Base-by-base conservation (phyloP, 30 jellyfish, hydroid and myxozoan genomes). In the Hydractinia symbiolongicarpus region DNA sequence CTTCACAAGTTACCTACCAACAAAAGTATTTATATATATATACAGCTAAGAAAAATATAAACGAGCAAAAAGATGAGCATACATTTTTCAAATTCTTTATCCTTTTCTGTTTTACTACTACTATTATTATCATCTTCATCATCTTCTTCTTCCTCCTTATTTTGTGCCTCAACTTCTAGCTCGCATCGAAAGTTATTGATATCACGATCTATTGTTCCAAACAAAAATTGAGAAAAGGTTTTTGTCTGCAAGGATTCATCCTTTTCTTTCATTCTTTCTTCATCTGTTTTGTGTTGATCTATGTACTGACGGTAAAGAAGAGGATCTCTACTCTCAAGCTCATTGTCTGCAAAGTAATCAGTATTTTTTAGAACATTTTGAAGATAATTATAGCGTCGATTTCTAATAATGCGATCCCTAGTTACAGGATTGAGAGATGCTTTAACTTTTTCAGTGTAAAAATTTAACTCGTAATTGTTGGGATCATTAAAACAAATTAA, bases 281-380 rank as follows among this genome's bases (percentile, higher is more conserved):
- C 76, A 13, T 76, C 21, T 20, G 84, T 10, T 44, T 40, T 76
- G 49, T 76, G 5, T 54, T 76, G 84, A 13, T 57, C 84, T 30
- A 76, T 54, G 21, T 40, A 76, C 55, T 76, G 73, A n/a, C 20
- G n/a, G 50, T 40, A 76, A n/a, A 76, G 49, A 51, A 76, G 84
- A 1, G 84, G 84, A 77, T 57, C 60, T n/a, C 76, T 53, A 30
- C 81, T 51, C 52, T 57, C 78, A 77, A 76, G 17, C 21, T 76
- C 84, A 14, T 54, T 76, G 14, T 76, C 84, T 13, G 84, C 52
- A 76, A 76, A 76, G 49, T 76, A 76, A 1, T 76, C 84, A 30
- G 77, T 40, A 8, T 76, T 76, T 4, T 54, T 76, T 5, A 30
- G 13, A 54, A 76, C 54, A n/a, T 76, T 54, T 1, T 57, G 76